Evolutionary conservation across 2,797 vertebrate genomes (phyloP).

Genomic region (Aselliscus stoliczkanus): DNA sequence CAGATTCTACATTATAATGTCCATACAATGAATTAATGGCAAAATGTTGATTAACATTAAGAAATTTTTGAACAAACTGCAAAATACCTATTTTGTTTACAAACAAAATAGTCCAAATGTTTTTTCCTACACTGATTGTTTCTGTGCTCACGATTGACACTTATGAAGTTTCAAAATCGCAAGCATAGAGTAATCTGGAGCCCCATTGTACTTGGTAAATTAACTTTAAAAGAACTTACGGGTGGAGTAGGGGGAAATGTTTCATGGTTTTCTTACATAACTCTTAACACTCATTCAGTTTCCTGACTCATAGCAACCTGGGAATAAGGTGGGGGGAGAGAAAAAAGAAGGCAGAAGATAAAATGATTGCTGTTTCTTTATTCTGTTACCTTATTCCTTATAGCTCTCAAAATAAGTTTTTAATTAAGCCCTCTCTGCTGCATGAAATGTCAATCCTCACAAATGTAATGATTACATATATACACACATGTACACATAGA

Average conservation of each 20-base stretch:
- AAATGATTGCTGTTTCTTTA: background rate
- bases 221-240: background rate
- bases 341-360: background rate
- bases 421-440: slow-evolving; percentile 40
- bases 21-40: background rate
- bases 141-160: background rate
- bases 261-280: background rate
- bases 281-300: background rate
- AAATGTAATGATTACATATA: background rate
- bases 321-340: background rate
- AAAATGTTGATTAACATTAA: background rate
- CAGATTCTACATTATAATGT: background rate
- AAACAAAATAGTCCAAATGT: background rate
- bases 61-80: background rate
- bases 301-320: background rate
- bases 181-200: background rate
- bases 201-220: background rate
- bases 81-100: background rate
- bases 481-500: background rate
- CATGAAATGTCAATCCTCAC: background rate
- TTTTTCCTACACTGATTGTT: background rate
- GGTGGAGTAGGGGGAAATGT: background rate
- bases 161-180: background rate
- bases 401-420: slow-evolving; percentile 44
- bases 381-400: background rate